These are phyloP conservation scores for Scolopax rusticola DNA, from an alignment of 2,797 vertebrate species.

Conservation along the genomic window DNA sequence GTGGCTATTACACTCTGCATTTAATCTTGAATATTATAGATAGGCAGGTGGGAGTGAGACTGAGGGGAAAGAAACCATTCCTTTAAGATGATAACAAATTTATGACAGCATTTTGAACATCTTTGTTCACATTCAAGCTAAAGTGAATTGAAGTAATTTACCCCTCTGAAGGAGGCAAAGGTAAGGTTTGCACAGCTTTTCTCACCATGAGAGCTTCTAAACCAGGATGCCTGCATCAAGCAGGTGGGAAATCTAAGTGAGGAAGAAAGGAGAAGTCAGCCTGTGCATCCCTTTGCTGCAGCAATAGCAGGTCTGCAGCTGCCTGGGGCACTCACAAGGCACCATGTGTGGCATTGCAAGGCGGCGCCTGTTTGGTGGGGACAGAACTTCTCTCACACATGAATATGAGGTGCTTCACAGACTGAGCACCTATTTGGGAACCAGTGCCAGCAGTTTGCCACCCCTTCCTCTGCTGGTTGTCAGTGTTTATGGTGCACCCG, in stretches of 20 bases:
- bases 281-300: neutral
- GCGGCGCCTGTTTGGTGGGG: neutral
- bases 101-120: neutral
- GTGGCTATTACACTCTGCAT: neutral
- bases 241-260: neutral
- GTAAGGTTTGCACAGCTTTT: neutral
- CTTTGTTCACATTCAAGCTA: neutral
- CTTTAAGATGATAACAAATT: neutral
- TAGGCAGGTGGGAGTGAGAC: neutral
- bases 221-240: neutral
- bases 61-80: neutral
- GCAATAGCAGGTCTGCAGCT: rapidly evolving
- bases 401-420: neutral
- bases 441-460: neutral
- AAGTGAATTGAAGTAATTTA: neutral
- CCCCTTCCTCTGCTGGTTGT: neutral
- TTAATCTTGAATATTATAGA: slow-evolving; percentile 22
- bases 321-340: neutral
- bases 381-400: neutral
- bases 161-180: neutral
- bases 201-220: neutral
- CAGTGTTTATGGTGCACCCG: neutral
- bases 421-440: neutral
- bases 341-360: rapidly evolving
- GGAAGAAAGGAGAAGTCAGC: neutral